These are phyloP conservation scores for Stegastes partitus DNA, from an alignment of 2,113 vertebrate species.

Conservation along the genomic window DNA sequence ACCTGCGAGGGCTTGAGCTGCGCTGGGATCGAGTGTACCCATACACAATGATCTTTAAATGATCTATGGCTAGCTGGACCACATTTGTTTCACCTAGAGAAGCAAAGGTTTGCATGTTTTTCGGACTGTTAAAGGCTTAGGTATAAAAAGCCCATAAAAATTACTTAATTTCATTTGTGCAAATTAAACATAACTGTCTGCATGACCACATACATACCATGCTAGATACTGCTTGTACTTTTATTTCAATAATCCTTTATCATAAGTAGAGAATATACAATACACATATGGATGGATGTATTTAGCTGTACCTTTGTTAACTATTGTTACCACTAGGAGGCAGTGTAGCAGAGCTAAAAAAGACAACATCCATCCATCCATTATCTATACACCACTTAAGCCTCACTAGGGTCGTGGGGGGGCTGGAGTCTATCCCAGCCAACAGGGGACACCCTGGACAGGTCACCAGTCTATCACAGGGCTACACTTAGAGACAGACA, in stretches of 20 bases:
- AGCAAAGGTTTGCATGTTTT: conserved; percentile 3
- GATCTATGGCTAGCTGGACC: conserved; percentile 44
- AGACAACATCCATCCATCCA: too few species aligned
- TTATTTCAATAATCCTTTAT: too few species aligned
- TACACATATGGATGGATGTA: too few species aligned
- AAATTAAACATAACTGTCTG: neutral
- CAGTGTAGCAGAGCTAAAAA: neutral
- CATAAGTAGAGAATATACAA: too few species aligned
- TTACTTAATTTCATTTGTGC: neutral
- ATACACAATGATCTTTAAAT: conserved; percentile 57
- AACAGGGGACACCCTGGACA: too few species aligned
- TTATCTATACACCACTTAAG: too few species aligned
- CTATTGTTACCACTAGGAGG: neutral
- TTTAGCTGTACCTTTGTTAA: too few species aligned
- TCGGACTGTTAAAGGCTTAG: conserved; percentile 18
- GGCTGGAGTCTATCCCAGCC: too few species aligned
- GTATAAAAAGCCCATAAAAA: neutral
- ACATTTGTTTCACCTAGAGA: conserved; percentile 44
- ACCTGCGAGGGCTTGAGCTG: conserved; percentile 70
- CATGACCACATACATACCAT: neutral
- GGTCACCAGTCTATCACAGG: too few species aligned
- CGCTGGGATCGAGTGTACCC: conserved; percentile 51
- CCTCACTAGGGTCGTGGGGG: too few species aligned
- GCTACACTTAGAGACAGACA: too few species aligned
- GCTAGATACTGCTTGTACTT: neutral